phyloP scores from a whole-genome alignment of 2,113 vertebrate genomes.

The Cyprinus carpio region DNA sequence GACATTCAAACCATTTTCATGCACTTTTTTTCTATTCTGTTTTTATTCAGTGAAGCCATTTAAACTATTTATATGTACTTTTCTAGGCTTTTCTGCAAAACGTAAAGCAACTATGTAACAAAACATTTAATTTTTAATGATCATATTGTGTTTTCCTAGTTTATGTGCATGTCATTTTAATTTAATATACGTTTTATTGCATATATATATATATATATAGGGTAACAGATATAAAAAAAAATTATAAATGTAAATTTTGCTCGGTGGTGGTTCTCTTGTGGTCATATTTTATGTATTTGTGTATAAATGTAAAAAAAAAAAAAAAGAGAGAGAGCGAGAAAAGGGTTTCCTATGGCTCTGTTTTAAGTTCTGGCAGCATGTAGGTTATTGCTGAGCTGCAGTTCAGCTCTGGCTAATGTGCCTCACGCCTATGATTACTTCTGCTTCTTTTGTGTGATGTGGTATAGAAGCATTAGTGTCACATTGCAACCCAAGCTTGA shows the following conservation, averaged over 20 bases:
- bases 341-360: background rate
- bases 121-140: background rate
- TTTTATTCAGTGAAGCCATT: background rate
- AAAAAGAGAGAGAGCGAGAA: no score
- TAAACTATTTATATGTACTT: background rate
- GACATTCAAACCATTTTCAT: background rate
- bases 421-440: conserved; percentile 44
- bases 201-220: no score
- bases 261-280: background rate
- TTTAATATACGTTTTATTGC: background rate
- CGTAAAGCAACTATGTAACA: no score
- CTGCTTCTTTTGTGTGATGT: conserved; percentile 35
- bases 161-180: background rate
- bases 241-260: background rate
- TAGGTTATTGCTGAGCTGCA: background rate
- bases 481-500: conserved; percentile 49
- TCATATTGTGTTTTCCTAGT: background rate
- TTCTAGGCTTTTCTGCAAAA: background rate
- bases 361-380: background rate
- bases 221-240: background rate
- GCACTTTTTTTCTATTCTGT: background rate
- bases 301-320: background rate
- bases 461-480: conserved; percentile 34
- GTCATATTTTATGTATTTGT: background rate
- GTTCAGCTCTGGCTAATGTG: conserved; percentile 42